These are phyloP conservation scores for Noturus placidus DNA, from an alignment of 2,113 vertebrate genomes.

Conservation along the genomic window DNA sequence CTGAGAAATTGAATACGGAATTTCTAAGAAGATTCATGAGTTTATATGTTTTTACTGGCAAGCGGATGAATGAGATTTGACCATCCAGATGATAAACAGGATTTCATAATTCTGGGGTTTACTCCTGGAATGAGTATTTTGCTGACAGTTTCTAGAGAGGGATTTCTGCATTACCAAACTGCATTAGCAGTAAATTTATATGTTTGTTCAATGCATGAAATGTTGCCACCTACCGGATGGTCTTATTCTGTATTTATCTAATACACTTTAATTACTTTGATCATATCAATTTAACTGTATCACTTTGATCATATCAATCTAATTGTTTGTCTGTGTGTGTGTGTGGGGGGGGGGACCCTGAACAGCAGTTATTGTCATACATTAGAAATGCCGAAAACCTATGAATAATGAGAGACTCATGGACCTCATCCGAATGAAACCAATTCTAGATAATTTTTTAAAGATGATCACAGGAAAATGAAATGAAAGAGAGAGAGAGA, in stretches of 20 bases:
- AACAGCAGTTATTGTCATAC: constrained; percentile 32
- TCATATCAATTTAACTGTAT: constrained; percentile 56
- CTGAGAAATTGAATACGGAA: background rate
- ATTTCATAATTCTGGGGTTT: background rate
- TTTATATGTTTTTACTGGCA: background rate
- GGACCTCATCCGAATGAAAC: constrained; percentile 40
- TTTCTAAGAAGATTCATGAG: background rate
- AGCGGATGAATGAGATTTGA: background rate
- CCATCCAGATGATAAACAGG: background rate
- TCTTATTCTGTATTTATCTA: constrained; percentile 41
- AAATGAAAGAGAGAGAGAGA: background rate
- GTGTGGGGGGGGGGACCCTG: background rate
- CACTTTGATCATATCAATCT: constrained; percentile 44
- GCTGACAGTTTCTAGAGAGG: background rate
- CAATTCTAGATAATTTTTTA: constrained; percentile 31
- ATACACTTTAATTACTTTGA: constrained; percentile 56
- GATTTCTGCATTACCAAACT: background rate
- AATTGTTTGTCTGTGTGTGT: constrained; percentile 14
- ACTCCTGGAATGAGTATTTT: background rate
- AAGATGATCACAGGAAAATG: constrained; percentile 8
- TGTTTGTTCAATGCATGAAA: background rate
- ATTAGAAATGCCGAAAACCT: constrained; percentile 34
- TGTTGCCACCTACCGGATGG: constrained; percentile 18
- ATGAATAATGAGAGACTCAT: constrained; percentile 40
- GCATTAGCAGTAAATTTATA: background rate